Evolutionary conservation across 2,113 vertebrate species (phyloP), one percentile per base, ranked within the genome.

Genomic region (Pionites leucogaster): DNA sequence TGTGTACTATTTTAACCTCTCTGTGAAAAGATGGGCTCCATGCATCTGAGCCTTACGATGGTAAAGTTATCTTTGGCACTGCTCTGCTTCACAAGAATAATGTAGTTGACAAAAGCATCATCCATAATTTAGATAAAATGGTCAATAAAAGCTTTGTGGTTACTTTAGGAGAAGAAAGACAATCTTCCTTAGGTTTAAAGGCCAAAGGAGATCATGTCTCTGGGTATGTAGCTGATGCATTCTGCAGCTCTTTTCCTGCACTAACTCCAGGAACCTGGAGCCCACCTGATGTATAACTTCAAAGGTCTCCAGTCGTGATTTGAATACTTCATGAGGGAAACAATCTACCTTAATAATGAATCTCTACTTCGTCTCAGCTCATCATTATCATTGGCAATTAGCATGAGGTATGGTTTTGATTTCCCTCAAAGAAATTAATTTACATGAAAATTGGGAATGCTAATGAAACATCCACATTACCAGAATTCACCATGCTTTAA

Each of bases 401-500:
- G 82, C 64, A 39, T 35, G 71, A 93, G 85, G 68, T 86, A 81
- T 7, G 50, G 82, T 57, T 88, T 17, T 20, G 63, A 88, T 90
- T 90, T 92, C n/a, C 77, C 90, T 88, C 88, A 64, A 92, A 89
- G 62, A 89, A 87, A 92, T 90, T 59, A 60, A 95, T 93, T 93
- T 92, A 18, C 90, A 78, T 92, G 85, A 94, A 55, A 93, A 95
- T 28, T 39, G 76, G n/a, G 55, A 39, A 44, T 18, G 68, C 68
- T 87, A 88, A 93, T 68, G 88, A 59, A 90, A 22, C 85, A 76
- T 35, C 53, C 20, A 42, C 49, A 24, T 57, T 80, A n/a, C 41
- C 77, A 52, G 69, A 14, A 60, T 71, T 77, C 44, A n/a, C 71
- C 57, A 2, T 0, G 77, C 62, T 80, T 28, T n/a, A 44, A 87